Conservation (phyloP, 2,888 invertebrate species). For the Rhamphomyia laevipes region DNA sequence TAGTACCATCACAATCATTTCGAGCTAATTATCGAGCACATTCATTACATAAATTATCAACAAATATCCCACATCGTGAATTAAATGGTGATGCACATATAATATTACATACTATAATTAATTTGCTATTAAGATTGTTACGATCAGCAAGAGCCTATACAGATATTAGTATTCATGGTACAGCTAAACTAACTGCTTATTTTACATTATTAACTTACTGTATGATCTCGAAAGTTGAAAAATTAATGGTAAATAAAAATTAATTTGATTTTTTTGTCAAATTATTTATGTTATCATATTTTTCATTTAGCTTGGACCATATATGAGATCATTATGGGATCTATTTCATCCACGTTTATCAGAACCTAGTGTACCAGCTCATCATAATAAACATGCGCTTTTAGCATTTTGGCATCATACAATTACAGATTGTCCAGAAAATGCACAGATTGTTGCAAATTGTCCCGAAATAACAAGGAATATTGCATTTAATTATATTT, state of each 20-base stretch:
- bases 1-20: conserved; percentile 85
- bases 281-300: not conserved
- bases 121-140: conserved; percentile 59
- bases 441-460: conserved; percentile 75
- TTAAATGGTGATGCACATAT: conserved; percentile 46
- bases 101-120: conserved; percentile 57
- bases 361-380: conserved; percentile 88
- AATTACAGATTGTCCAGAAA: conserved; percentile 85
- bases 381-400: conserved; percentile 89
- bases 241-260: conserved; percentile 65
- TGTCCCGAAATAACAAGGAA: conserved; percentile 84
- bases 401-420: conserved; percentile 91
- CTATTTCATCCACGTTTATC: conserved; percentile 88
- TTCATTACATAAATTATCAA: conserved; percentile 36
- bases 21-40: conserved; percentile 68
- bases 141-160: conserved; percentile 77
- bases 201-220: conserved; percentile 88
- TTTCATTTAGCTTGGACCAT: conserved; percentile 67
- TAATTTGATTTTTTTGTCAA: not conserved
- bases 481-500: conserved; percentile 91
- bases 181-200: conserved; percentile 84
- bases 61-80: conserved; percentile 31
- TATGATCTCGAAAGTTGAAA: conserved; percentile 80
- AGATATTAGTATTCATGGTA: conserved; percentile 75
- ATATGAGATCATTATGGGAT: conserved; percentile 85